phyloP scores from a whole-genome alignment of 1,140 invertebrate genomes.

The Pachypeltis micranthus region DNA sequence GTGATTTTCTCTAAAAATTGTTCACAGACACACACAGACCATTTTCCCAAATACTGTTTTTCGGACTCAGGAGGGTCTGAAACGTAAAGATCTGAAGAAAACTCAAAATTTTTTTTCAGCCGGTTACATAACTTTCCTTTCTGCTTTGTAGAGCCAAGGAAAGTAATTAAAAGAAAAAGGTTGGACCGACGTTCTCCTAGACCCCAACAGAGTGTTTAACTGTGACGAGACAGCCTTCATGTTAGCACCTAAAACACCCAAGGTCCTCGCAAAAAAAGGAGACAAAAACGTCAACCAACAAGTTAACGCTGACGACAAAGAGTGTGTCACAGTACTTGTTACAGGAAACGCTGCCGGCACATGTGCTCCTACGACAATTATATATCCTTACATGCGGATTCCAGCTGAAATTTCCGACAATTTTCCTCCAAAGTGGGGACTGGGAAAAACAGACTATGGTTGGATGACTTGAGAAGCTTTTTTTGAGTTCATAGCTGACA shows the following conservation, averaged over 20 bases:
- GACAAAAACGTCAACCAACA: neutral
- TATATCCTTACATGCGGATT: slow-evolving; percentile 26
- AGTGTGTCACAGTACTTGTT: slow-evolving; percentile 31
- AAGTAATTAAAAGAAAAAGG: too few relatives aligned
- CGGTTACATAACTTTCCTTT: too few relatives aligned
- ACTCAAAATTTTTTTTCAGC: too few relatives aligned
- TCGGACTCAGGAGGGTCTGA: too few relatives aligned
- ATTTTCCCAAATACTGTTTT: too few relatives aligned
- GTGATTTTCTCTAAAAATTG: too few relatives aligned
- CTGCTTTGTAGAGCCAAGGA: too few relatives aligned
- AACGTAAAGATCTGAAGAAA: too few relatives aligned
- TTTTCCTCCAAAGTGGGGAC: slow-evolving; percentile 23
- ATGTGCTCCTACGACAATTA: neutral
- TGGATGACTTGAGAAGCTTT: slow-evolving; percentile 27
- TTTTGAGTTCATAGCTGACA: slow-evolving; percentile 11
- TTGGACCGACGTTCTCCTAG: too few relatives aligned
- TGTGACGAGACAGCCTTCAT: neutral
- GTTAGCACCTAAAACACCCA: neutral
- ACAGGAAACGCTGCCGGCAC: slow-evolving; percentile 25
- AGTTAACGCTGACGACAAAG: slow-evolving; percentile 27
- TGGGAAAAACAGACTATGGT: slow-evolving; percentile 26
- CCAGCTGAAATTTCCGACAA: slow-evolving; percentile 18
- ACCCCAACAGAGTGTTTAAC: neutral
- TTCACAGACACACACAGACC: too few relatives aligned
- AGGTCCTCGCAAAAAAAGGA: neutral